Evolutionary conservation across 1,140 invertebrate genomes (phyloP), one percentile per base, ranked within the genome.

Genomic region (Trichonephila clavipes): DNA sequence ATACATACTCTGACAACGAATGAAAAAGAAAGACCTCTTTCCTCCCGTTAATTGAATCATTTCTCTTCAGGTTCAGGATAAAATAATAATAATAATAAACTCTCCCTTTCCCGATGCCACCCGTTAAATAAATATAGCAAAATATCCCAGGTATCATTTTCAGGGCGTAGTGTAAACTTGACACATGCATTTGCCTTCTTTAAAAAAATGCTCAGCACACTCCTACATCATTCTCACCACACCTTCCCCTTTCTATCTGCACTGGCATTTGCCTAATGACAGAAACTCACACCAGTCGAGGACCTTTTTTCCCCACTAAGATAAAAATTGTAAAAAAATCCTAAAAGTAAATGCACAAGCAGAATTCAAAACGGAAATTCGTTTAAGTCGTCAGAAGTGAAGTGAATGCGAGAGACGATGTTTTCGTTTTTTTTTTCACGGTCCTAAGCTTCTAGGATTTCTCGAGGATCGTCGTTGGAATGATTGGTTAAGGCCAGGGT

Each of bases 81-180:
- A 34, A 77, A 77, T 40, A 40, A 40, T 40, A 77, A 7, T 12
- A 10, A 18, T 14, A 24, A 12, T 77, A 16, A 77, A 77, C n/a
- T 24, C n/a, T 69, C 66, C 8, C 10, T 66, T 66, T 69, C n/a
- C 24, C n/a, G 66, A 12, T 8, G n/a, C 66, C 66, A 69, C 66
- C 66, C 66, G 66, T 69, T 24, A 69, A 69, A 24, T 24, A 69
- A 69, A 69, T 69, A 24, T 19, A 64, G 62, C 62, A 64, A 21
- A 64, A 18, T 2, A 64, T 51, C 66, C n/a, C 66, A 24, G 66
- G 66, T 69, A 69, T 69, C 66, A 69, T 69, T 69, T 69, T 69
- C 66, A 69, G 66, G 66, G 66, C 66, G 66, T 69, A n/a, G 21
- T 69, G 66, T 24, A n/a, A 69, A 69, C 66, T 69, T 69, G 66